Evolutionary conservation across 2,888 invertebrate genomes (phyloP).

Genomic region (Buathra laborator): DNA sequence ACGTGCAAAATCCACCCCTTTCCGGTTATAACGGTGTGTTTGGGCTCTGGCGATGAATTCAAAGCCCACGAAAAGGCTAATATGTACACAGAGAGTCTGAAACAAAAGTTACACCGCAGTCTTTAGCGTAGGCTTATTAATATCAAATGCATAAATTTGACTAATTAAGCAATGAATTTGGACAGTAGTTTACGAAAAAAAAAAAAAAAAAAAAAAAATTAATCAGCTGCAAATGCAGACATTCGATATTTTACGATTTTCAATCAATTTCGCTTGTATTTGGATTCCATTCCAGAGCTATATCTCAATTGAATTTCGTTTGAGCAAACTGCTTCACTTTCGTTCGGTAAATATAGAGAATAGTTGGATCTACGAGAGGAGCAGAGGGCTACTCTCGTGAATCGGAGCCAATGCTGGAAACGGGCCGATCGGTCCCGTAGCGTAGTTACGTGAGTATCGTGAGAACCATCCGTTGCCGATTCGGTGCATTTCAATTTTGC

Average conservation of each 20-base stretch:
- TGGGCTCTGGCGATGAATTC: conserved; percentile 47
- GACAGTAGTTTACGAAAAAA: not conserved
- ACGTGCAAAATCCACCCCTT: conserved; percentile 47
- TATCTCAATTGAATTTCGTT: conserved; percentile 47
- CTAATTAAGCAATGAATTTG: not conserved
- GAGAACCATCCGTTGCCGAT: conserved; percentile 57
- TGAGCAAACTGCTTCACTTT: conserved; percentile 40
- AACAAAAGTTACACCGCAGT: conserved; percentile 21
- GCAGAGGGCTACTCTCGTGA: not conserved
- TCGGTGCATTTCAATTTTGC: conserved; percentile 58
- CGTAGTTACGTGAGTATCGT: conserved; percentile 28
- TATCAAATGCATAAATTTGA: not conserved
- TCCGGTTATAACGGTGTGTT: conserved; percentile 13
- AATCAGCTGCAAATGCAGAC: not conserved
- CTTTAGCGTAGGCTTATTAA: conserved; percentile 4
- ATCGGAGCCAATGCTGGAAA: conserved; percentile 53
- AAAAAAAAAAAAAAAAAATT: not conserved
- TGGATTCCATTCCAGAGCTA: not conserved
- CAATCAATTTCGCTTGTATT: conserved; percentile 10
- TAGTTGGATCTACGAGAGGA: conserved; percentile 3
- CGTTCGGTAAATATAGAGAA: conserved; percentile 33
- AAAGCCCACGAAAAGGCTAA: conserved; percentile 35
- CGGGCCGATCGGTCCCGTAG: conserved; percentile 15
- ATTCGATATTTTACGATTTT: not conserved
- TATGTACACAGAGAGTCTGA: not conserved